These are phyloP conservation scores for Pipra filicauda DNA, from an alignment of 2,113 vertebrate species.

Conservation along the genomic window DNA sequence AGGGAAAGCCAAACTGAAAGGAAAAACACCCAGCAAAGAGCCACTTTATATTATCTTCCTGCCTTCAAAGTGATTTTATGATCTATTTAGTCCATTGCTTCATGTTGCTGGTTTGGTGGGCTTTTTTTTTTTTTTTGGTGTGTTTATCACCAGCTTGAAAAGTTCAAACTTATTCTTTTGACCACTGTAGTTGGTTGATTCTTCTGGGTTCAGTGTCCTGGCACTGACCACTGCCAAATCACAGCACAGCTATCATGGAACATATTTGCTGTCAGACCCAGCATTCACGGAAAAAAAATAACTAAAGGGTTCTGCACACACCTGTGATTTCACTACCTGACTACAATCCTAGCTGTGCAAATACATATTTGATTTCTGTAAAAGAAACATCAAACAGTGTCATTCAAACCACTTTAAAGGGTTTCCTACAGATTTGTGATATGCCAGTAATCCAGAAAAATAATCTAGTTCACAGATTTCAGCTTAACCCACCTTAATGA, in stretches of 20 bases:
- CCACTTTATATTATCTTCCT: conserved; percentile 11
- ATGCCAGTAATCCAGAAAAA: conserved; percentile 36
- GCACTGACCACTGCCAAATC: neutral
- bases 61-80: neutral
- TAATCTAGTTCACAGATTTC: neutral
- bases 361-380: conserved; percentile 26
- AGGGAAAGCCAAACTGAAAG: conserved; percentile 47
- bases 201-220: neutral
- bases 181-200: neutral
- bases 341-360: neutral
- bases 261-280: conserved; percentile 19
- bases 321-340: neutral
- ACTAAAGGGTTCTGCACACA: neutral
- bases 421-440: conserved; percentile 20
- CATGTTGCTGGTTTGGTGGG: neutral
- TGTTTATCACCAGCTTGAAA: conserved; percentile 15
- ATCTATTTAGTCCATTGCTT: neutral
- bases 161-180: neutral
- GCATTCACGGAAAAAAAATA: neutral
- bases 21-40: conserved; percentile 38
- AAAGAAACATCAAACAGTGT: conserved; percentile 27
- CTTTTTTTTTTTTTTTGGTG: neutral
- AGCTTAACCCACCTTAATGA: neutral
- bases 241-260: neutral
- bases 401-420: conserved; percentile 48